Base-by-base conservation (phyloP, 2,113 vertebrate genomes). In the Dunckerocampus dactyliophorus region DNA sequence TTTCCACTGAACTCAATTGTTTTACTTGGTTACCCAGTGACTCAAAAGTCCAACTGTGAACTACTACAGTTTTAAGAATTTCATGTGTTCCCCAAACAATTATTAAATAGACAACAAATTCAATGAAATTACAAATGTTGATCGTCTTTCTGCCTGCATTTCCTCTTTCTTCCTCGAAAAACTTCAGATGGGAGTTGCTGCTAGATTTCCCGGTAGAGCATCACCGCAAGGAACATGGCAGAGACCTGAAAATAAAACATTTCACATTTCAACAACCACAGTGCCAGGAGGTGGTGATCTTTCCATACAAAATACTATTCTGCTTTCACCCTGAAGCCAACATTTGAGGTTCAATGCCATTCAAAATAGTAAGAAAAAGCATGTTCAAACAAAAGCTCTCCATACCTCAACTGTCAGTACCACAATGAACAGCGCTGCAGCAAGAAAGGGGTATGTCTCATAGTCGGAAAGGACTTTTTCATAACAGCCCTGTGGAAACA, bases 141-240 rank as follows among this genome's bases (percentile, higher is more conserved):
- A 34, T 34, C 7, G 1, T 34, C 31, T 34, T n/a, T n/a, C n/a
- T n/a, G n/a, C n/a, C n/a, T 28, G 24, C 5, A 28, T 28, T 28
- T 28, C 24, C 24, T 28, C 24, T 28, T 8, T 8, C 31, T 34
- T 8, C 31, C 31, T 8, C 31, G 5, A 5, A 34, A 34, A 34
- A 34, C 7, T 5, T 28, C 24, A 28, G 24, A 28, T 34, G 31
- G 7, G 4, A 34, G 31, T 34, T 34, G 31, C 31, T 34, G 7
- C 31, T 34, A 8, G 31, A 34, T 2, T 34, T 34, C 31, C 31
- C 31, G 31, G 31, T 34, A 98, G 84, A 98, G 92, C 87, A 95
- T 98, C 94, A 98, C 97, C 21, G 96, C 96, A 31, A 98, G 96
- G 73, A 96, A 89, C 95, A 98, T 98, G 80, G 94, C 93, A 1